Conservation (phyloP, 2,113 vertebrate species). For the Macquaria australasica region DNA sequence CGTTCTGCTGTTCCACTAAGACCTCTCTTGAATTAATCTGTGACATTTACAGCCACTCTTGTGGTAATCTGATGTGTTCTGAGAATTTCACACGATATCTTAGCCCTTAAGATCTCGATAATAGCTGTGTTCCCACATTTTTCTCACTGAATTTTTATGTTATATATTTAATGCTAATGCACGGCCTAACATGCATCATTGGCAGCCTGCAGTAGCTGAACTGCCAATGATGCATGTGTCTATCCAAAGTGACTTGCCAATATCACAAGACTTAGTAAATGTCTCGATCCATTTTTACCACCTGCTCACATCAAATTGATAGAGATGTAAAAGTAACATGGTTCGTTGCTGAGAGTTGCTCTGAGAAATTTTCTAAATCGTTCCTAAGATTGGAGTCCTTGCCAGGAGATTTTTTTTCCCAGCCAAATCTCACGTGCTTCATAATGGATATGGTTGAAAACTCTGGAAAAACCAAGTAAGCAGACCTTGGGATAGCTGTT, state of each 20-base stretch:
- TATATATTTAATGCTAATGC: background rate
- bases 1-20: background rate
- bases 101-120: background rate
- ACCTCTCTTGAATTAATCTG: background rate
- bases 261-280: background rate
- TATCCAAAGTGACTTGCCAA: background rate
- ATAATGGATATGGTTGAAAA: background rate
- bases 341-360: background rate
- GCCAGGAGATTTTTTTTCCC: background rate
- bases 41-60: background rate
- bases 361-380: background rate
- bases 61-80: background rate
- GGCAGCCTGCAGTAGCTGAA: background rate
- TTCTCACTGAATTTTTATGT: background rate
- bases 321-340: background rate
- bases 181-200: background rate
- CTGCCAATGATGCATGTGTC: conserved; percentile 7
- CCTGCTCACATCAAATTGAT: background rate
- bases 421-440: no score
- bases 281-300: background rate
- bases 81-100: background rate
- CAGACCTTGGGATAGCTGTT: background rate
- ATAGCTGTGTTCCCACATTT: background rate
- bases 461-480: background rate
- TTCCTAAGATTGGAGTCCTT: background rate